Evolutionary conservation across 2,113 vertebrate species (phyloP), one percentile per base, ranked within the genome.

Genomic region (Istiophorus platypterus): DNA sequence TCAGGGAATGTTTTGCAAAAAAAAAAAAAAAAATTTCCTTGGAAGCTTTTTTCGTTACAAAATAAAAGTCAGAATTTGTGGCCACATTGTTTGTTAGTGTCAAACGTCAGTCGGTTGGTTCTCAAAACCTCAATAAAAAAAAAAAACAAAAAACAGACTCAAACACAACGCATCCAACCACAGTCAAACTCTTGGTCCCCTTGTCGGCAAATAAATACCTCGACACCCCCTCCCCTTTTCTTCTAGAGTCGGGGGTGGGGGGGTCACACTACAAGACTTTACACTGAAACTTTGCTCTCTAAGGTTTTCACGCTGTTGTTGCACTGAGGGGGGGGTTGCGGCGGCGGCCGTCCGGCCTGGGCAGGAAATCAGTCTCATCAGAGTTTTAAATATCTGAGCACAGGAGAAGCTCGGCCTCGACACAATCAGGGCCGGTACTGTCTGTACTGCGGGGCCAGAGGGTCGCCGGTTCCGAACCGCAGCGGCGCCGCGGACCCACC

Each of bases 391-490:
- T 14, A 26, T 61, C 41, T 78, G 66, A 14, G 10, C 24, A 0
- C 24, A 49, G 18, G 47, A 49, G 47, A 49, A 49, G 2, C 47
- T 49, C 5, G 17, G 2, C 47, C 47, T 47, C 18, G n/a, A 22
- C 10, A n/a, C 45, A 34, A 75, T 97, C 95, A 98, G 0, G 96
- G 96, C 90, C 90, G 92, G 88, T 95, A 94, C 7, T 95, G 96
- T 85, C 86, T 84, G 77, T 93, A 91, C 75, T 94, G 94, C 62
- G 95, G 61, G 1, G 76, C 22, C 47, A 58, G 89, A 82, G 85
- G 75, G 24, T 95, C 95, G 89, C 92, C 88, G 90, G 45, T 72
- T 54, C 96, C 95, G 5, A 96, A 97, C 88, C 93, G 94, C 63
- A 93, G 93, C 2, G 97, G 96, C 14, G 91, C 81, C 66, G 93